A percentile compares a stretch with the other conserved stretches of the same genome.
phyloP scores from a whole-genome alignment of 2,888 invertebrate genomes.

The Pandemis cinnamomeana region DNA sequence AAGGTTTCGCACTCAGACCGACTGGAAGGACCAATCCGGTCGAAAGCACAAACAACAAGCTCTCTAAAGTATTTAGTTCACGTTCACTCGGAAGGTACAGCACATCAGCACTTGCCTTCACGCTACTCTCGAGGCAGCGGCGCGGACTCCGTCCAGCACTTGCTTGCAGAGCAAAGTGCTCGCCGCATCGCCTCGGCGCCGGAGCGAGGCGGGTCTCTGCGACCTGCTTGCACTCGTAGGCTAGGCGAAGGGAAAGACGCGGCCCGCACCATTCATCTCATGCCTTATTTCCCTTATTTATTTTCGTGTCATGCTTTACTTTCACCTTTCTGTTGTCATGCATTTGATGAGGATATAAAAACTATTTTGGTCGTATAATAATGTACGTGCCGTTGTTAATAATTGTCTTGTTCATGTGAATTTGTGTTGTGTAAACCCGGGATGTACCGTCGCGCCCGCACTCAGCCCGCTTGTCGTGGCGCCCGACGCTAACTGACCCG shows the following conservation, averaged over 20 bases:
- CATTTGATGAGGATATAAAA: slow-evolving; percentile 71
- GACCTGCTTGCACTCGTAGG: slow-evolving; percentile 42
- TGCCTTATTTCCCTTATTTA: slow-evolving; percentile 58
- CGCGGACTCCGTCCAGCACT: slow-evolving; percentile 17
- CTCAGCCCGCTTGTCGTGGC: slow-evolving; percentile 66
- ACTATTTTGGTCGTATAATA: slow-evolving; percentile 84
- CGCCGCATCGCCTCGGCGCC: slow-evolving; percentile 6
- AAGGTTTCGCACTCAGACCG: slow-evolving; percentile 50
- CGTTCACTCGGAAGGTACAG: slow-evolving; percentile 19
- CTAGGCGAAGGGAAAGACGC: slow-evolving; percentile 54
- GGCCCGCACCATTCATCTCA: slow-evolving; percentile 74
- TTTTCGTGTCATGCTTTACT: slow-evolving; percentile 71
- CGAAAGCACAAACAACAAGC: slow-evolving; percentile 26
- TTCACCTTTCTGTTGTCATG: slow-evolving; percentile 61
- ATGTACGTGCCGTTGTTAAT: slow-evolving; percentile 71
- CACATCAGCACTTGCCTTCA: slow-evolving; percentile 16
- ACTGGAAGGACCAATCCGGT: slow-evolving; percentile 42
- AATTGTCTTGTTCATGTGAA: slow-evolving; percentile 83
- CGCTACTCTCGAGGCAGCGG: slow-evolving; percentile 8
- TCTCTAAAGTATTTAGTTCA: slow-evolving; percentile 28
- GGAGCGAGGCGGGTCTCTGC: slow-evolving; percentile 11
- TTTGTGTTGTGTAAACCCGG: slow-evolving; percentile 81
- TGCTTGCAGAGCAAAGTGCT: slow-evolving; percentile 20
- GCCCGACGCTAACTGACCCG: slow-evolving; percentile 69
- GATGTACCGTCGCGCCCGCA: slow-evolving; percentile 77